Base-by-base conservation (phyloP, 2,888 invertebrate species). In the Incurvaria masculella region DNA sequence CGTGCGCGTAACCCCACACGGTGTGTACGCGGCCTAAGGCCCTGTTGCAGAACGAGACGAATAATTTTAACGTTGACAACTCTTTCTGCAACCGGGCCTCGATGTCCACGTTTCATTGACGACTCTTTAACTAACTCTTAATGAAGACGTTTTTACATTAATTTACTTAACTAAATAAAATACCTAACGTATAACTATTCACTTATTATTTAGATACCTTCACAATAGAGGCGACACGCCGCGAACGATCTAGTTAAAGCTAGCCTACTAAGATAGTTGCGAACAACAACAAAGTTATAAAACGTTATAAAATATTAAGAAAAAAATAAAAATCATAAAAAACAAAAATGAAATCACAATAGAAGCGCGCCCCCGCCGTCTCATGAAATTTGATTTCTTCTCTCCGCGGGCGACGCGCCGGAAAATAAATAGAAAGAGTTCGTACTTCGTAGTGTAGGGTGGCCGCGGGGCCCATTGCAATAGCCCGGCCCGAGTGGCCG, bases 401-500 rank as follows among this genome's bases (percentile, higher is more conserved):
- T 56, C 60, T 55, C 55, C 64, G 62, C 54, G 52, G 56, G 59
- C 59, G 61, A 61, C 62, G 47, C 21, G 64, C 64, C 63, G 62
- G 68, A 49, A 74, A 78, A 78, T 78, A 78, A 78, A 78, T 78
- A 76, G 67, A 72, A 69, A 66, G 58, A 69, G n/a, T n/a, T n/a
- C n/a, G 41, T 18, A 17, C 8, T 64, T 71, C 72, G 72, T 74
- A 75, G 75, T 67, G 66, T 68, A 69, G 65, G 66, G 62, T 74
- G 76, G 75, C 73, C 75, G 70, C 73, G 74, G 73, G 74, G 78
- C 76, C 78, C 73, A 78, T 78, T 78, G 78, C 78, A 78, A 69
- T 74, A 69, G 73, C 76, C 78, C 78, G 76, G 78, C 76, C 76
- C 76, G 73, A 41, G 72, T 67, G 69, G 69, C 69, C 74, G 73